A percentile compares a stretch with the other conserved stretches of the same genome.
phyloP scores from a whole-genome alignment of 2,888 invertebrate genomes.

The Arctia plantaginis region DNA sequence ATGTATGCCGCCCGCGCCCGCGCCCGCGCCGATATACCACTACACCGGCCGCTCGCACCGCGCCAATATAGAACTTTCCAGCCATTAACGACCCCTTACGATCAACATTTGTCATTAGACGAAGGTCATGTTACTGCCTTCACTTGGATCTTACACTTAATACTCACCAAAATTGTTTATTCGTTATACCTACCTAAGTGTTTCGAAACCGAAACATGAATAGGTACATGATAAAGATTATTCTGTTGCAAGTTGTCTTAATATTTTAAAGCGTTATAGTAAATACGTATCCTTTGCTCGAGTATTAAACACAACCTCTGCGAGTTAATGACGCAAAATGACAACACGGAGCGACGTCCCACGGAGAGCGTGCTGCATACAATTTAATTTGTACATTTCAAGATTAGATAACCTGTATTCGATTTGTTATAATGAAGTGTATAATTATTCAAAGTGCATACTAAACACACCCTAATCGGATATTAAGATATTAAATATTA shows the following conservation, averaged over 20 bases:
- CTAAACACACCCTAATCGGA: slow-evolving; percentile 77
- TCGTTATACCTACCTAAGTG: neutral
- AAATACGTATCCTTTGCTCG: neutral
- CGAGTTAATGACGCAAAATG: slow-evolving; percentile 15
- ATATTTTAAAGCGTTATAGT: neutral
- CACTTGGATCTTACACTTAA: slow-evolving; percentile 30
- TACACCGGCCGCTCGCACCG: slow-evolving; percentile 33
- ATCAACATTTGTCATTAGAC: slow-evolving; percentile 74
- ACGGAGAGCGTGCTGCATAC: slow-evolving; percentile 28
- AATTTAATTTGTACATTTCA: slow-evolving; percentile 33
- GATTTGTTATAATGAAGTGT: slow-evolving; percentile 67
- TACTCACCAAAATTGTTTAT: slow-evolving; percentile 24
- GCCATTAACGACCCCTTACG: slow-evolving; percentile 81
- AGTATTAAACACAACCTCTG: slow-evolving; percentile 14
- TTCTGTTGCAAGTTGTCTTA: neutral
- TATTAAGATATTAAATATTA: slow-evolving; percentile 85
- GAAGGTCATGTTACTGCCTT: slow-evolving; percentile 56
- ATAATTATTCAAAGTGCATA: slow-evolving; percentile 76
- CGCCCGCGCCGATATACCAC: slow-evolving; percentile 55
- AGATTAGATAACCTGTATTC: slow-evolving; percentile 51
- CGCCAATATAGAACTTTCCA: slow-evolving; percentile 70
- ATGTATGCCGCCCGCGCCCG: slow-evolving; percentile 56
- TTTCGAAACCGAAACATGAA: neutral
- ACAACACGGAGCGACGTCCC: slow-evolving; percentile 18
- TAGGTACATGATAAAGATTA: neutral